Evolutionary conservation across 2,113 vertebrate species (phyloP).

Genomic region (Aix galericulata): DNA sequence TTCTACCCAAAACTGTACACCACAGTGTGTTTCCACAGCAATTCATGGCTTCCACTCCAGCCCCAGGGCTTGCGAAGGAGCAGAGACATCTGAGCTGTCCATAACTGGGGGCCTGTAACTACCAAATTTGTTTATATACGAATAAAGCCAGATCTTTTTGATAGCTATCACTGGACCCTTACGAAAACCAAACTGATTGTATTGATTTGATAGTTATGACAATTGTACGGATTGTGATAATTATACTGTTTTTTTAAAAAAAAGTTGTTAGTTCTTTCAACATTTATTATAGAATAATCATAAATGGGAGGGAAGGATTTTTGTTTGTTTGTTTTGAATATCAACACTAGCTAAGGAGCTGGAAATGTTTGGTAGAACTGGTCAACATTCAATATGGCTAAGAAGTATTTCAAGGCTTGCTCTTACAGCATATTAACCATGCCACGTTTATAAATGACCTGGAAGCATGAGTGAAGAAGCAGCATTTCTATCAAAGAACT

Average conservation of each 20-base stretch:
- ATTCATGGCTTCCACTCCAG: neutral
- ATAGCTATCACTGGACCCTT: neutral
- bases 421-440: neutral
- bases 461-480: neutral
- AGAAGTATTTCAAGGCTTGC: neutral
- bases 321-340: neutral
- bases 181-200: neutral
- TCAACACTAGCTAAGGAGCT: neutral
- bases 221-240: neutral
- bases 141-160: neutral
- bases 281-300: neutral
- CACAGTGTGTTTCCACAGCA: neutral
- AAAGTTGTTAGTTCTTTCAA: neutral
- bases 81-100: neutral
- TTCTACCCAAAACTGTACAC: neutral
- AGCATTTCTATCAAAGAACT: neutral
- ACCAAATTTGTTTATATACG: neutral
- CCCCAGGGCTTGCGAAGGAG: neutral
- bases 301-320: neutral
- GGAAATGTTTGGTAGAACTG: neutral
- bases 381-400: neutral
- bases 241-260: neutral
- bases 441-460: neutral
- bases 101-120: neutral
- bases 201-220: neutral